Evolutionary conservation across 2,797 vertebrate species (phyloP).

Genomic region (Betta splendens): DNA sequence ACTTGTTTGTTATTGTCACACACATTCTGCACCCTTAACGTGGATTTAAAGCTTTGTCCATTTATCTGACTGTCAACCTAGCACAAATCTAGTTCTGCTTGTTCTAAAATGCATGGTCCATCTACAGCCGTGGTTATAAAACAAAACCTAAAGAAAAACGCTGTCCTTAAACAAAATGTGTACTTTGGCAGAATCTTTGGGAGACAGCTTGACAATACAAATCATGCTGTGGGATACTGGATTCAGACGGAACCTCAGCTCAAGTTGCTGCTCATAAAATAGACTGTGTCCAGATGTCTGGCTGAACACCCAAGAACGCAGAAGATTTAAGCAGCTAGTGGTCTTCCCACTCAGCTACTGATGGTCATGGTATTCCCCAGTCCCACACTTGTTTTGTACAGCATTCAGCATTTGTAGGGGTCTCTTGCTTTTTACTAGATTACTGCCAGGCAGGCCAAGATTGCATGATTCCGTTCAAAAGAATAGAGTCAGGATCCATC

Average conservation of each 20-base stretch:
- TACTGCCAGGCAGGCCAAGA: not conserved
- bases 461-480: slow-evolving; percentile 15
- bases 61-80: too few species aligned
- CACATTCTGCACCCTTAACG: slow-evolving; percentile 14
- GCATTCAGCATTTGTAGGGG: not conserved
- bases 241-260: slow-evolving; percentile 56
- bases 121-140: slow-evolving; percentile 31
- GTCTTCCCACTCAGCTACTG: slow-evolving; percentile 51
- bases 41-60: slow-evolving; percentile 3
- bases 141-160: slow-evolving; percentile 16
- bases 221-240: slow-evolving; percentile 51
- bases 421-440: not conserved
- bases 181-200: slow-evolving; percentile 36
- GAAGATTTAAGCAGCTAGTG: slow-evolving; percentile 26
- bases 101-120: slow-evolving; percentile 3
- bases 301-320: slow-evolving; percentile 36
- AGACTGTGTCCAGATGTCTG: slow-evolving; percentile 77
- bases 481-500: not conserved
- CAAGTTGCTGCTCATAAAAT: slow-evolving; percentile 69
- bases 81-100: slow-evolving; percentile 26
- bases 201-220: slow-evolving; percentile 53
- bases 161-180: slow-evolving; percentile 51
- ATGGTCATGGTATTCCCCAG: slow-evolving; percentile 7
- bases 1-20: slow-evolving; percentile 34
- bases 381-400: too few species aligned